Evolutionary conservation across 2,797 vertebrate genomes (phyloP).

Genomic region (Trichosurus vulpecula): DNA sequence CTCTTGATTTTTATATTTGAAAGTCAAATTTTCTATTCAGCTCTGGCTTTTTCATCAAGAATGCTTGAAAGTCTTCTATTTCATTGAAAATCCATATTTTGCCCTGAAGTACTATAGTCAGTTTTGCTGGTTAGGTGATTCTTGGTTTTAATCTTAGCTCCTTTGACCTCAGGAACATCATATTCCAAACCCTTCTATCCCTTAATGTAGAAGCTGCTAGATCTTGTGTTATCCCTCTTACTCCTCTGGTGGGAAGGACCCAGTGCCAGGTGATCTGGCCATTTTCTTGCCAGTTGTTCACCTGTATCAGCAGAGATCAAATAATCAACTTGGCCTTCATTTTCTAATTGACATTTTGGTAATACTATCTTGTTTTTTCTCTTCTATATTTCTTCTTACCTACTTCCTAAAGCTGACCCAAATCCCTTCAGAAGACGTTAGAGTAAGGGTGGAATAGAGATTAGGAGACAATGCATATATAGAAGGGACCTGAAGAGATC

Average conservation of each 20-base stretch:
- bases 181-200: too few relatives aligned
- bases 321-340: not conserved
- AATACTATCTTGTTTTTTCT: not conserved
- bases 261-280: not conserved
- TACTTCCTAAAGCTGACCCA: slow-evolving; percentile 26
- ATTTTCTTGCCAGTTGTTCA: not conserved
- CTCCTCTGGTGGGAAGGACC: not conserved
- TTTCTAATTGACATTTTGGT: not conserved
- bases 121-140: too few relatives aligned
- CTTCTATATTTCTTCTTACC: not conserved
- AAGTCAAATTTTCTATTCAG: too few relatives aligned
- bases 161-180: too few relatives aligned
- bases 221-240: too few relatives aligned
- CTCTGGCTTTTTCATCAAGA: too few relatives aligned
- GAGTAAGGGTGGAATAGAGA: slow-evolving; percentile 37
- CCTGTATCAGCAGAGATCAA: not conserved
- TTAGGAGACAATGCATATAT: slow-evolving; percentile 17
- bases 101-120: too few relatives aligned
- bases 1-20: too few relatives aligned
- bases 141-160: too few relatives aligned
- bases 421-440: slow-evolving; percentile 53
- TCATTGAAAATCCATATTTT: too few relatives aligned
- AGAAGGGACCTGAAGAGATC: slow-evolving; percentile 42
- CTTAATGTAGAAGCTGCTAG: too few relatives aligned
- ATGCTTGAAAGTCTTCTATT: too few relatives aligned